These are phyloP conservation scores for Tricholaema leucomelas DNA, from an alignment of 2,113 vertebrate genomes.

Conservation along the genomic window DNA sequence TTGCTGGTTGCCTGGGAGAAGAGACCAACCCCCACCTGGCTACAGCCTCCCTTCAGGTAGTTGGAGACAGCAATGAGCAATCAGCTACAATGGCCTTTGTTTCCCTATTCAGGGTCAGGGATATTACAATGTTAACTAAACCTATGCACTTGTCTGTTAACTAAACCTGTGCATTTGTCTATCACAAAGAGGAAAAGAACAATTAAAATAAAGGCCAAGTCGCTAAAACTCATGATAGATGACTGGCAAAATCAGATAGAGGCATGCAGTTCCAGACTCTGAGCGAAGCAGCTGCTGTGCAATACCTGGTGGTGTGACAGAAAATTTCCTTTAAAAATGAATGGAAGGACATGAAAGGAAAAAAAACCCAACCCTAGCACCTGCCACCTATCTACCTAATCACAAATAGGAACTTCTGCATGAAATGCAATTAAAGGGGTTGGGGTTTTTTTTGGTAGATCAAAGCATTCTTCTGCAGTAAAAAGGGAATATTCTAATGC, in stretches of 20 bases:
- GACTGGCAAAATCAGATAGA: slow-evolving; percentile 26
- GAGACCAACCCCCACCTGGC: too few species aligned
- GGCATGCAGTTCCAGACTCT: not conserved
- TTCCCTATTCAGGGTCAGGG: not conserved
- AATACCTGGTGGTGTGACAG: not conserved
- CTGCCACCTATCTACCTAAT: slow-evolving; percentile 46
- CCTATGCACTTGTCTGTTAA: not conserved
- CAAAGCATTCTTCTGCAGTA: slow-evolving; percentile 66
- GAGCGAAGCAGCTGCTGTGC: slow-evolving; percentile 1
- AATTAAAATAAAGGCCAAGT: slow-evolving; percentile 52
- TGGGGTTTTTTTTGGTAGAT: slow-evolving; percentile 68
- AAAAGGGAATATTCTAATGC: slow-evolving; percentile 32
- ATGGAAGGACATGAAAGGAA: slow-evolving; percentile 67
- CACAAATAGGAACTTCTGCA: slow-evolving; percentile 61
- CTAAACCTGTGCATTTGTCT: not conserved
- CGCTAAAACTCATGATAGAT: slow-evolving; percentile 24
- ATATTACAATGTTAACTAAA: slow-evolving; percentile 8
- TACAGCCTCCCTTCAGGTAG: too few species aligned
- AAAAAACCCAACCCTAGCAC: slow-evolving; percentile 57
- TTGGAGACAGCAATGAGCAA: too few species aligned
- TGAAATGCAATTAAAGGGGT: slow-evolving; percentile 71
- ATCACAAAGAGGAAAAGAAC: not conserved
- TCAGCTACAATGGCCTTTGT: not conserved
- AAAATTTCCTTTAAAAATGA: slow-evolving; percentile 64
- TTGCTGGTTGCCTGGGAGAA: too few species aligned